Evolutionary conservation across 2,888 invertebrate species (phyloP), one percentile per base, ranked within the genome.

Genomic region (Acheta domesticus): DNA sequence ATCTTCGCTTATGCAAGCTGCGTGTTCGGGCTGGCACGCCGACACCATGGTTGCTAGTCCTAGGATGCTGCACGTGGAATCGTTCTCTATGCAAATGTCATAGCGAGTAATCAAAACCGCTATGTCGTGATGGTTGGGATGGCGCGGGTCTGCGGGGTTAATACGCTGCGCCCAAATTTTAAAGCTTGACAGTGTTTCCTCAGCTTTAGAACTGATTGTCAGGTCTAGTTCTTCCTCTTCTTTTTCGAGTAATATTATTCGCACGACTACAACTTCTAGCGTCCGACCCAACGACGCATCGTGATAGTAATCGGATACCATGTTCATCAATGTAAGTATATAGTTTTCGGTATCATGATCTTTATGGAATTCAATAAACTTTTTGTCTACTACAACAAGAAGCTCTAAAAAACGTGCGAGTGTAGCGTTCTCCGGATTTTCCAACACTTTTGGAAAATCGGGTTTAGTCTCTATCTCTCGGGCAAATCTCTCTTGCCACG

Each of bases 241-340:
- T 82, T 88, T 87, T 83, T 91, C 89, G 81, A 91, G 85, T 80
- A 89, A 87, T 83, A 91, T 87, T 19, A 91, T 86, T 76, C 90
- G 85, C 0, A 91, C 91, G 75, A 91, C 86, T 11, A 89, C 88
- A 49, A 91, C 87, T 83, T 91, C 90, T 83, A 91, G 87, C 81
- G 89, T 88, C 83, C 90, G 89, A 16, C 91, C 91, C 75, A 89
- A 87, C 49, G 88, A 86, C 2, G 85, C 83, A 81, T 88, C 88
- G 82, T 87, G 87, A 83, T 87, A 89, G 83, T 84, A 87, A 85
- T 88, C 87, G 3, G 87, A 85, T 62, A 90, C 96, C 95, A 96
- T 96, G 86, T 96, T 97, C 95, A 96, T 96, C 82, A 97, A 93
- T 78, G 96, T 96, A 78, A 97, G 89, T 48, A 97, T 91, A 87